These are phyloP conservation scores for Bedellia somnulentella DNA, from an alignment of 2,888 invertebrate species.

Conservation along the genomic window DNA sequence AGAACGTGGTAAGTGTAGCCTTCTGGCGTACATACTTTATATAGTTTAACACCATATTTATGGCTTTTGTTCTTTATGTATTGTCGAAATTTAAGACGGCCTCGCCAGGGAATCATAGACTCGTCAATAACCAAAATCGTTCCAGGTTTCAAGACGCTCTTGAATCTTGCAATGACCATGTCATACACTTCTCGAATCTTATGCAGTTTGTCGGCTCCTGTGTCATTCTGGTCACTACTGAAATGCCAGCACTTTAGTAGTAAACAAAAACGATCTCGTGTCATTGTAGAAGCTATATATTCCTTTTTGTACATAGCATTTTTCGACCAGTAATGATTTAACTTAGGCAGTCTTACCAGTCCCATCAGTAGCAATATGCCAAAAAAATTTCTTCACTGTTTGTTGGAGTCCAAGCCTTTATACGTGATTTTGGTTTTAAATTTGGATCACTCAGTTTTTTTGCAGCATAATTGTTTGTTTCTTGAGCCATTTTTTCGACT, in stretches of 20 bases:
- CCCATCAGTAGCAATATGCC: constrained; percentile 14
- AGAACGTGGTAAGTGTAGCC: constrained; percentile 15
- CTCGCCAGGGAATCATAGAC: constrained; percentile 5
- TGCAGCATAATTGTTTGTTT: not conserved
- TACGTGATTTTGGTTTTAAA: not conserved
- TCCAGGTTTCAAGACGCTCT: constrained; percentile 2
- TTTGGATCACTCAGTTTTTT: not conserved
- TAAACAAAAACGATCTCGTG: constrained; percentile 11
- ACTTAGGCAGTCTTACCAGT: constrained; percentile 13
- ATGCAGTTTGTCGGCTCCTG: constrained; percentile 6
- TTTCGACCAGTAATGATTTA: constrained; percentile 12
- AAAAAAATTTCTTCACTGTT: constrained; percentile 12
- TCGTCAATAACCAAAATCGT: constrained; percentile 8
- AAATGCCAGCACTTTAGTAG: constrained; percentile 9
- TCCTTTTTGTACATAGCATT: constrained; percentile 11
- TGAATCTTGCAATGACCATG: not conserved
- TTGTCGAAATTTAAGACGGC: constrained; percentile 10
- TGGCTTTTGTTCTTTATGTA: constrained; percentile 11
- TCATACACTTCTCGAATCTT: constrained; percentile 6
- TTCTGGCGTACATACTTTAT: constrained; percentile 12
- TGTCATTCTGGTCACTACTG: constrained; percentile 7
- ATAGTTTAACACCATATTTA: constrained; percentile 11
- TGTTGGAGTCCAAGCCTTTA: not conserved
- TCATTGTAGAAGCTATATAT: constrained; percentile 12
- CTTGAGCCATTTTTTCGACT: not conserved